phyloP scores from a whole-genome alignment of 2,113 vertebrate genomes.

The Ptilorrhoa leucosticta region DNA sequence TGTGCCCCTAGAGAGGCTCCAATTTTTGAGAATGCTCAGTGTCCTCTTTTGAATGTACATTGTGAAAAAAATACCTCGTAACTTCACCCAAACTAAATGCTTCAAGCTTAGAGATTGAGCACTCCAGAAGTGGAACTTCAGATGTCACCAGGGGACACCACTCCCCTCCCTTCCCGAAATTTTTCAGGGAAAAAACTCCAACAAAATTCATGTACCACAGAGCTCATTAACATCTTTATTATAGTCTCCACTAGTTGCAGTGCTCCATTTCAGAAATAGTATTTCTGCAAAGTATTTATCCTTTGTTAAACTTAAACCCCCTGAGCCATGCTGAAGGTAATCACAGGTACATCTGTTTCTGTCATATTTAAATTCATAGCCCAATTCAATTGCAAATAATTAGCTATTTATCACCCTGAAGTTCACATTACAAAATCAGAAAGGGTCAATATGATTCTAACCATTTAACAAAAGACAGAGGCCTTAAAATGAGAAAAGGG shows the following conservation, averaged over 20 bases:
- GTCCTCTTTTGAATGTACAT: neutral
- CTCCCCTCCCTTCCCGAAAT: rapidly evolving
- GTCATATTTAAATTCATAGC: constrained; percentile 12
- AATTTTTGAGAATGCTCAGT: neutral
- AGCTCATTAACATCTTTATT: neutral
- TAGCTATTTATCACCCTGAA: constrained; percentile 39
- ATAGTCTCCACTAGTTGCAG: neutral
- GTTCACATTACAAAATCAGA: neutral
- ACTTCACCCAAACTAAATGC: neutral
- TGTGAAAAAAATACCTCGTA: neutral
- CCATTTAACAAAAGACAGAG: neutral
- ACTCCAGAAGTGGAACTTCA: neutral
- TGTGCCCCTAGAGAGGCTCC: neutral
- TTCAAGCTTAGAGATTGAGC: neutral
- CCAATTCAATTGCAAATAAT: constrained; percentile 50
- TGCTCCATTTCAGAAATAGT: neutral
- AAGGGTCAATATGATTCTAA: neutral
- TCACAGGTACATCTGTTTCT: constrained; percentile 24
- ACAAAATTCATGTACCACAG: neutral
- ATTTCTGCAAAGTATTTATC: neutral
- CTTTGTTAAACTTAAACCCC: neutral
- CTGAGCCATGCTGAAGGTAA: neutral
- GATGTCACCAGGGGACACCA: neutral
- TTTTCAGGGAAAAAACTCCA: neutral
- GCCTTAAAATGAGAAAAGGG: neutral